Evolutionary conservation across 2,888 invertebrate genomes (phyloP).

Genomic region (Aromia moschata): DNA sequence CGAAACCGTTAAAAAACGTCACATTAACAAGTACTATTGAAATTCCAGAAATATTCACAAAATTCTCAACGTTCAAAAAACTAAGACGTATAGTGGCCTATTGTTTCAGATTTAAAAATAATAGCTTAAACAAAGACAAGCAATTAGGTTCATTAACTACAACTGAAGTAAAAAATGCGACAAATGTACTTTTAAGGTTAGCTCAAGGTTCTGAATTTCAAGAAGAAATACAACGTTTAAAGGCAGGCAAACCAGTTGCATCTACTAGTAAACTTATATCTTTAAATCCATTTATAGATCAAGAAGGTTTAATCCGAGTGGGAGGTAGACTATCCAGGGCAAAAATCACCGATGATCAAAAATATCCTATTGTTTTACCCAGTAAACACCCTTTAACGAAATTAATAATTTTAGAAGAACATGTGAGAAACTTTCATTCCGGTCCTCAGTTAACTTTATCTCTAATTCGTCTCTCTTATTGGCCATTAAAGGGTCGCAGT

Average conservation of each 20-base stretch:
- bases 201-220: conserved; percentile 26
- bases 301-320: conserved; percentile 29
- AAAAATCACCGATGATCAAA: conserved; percentile 22
- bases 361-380: conserved; percentile 33
- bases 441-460: conserved; percentile 30
- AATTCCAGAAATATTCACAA: not conserved
- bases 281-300: conserved; percentile 31
- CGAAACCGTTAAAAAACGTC: not conserved
- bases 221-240: conserved; percentile 13
- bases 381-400: conserved; percentile 30
- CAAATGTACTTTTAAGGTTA: not conserved
- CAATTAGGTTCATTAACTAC: not conserved
- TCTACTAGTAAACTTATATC: conserved; percentile 18
- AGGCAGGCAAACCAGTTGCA: conserved; percentile 6
- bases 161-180: not conserved
- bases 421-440: conserved; percentile 34
- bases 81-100: not conserved
- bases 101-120: not conserved
- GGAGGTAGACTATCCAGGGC: conserved; percentile 35
- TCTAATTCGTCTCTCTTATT: conserved; percentile 32
- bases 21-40: not conserved
- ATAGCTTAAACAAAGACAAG: not conserved
- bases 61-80: not conserved
- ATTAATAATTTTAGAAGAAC: conserved; percentile 31
- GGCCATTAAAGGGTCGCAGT: conserved; percentile 27